phyloP scores from a whole-genome alignment of 2,888 invertebrate genomes.

The Sipha maydis region DNA sequence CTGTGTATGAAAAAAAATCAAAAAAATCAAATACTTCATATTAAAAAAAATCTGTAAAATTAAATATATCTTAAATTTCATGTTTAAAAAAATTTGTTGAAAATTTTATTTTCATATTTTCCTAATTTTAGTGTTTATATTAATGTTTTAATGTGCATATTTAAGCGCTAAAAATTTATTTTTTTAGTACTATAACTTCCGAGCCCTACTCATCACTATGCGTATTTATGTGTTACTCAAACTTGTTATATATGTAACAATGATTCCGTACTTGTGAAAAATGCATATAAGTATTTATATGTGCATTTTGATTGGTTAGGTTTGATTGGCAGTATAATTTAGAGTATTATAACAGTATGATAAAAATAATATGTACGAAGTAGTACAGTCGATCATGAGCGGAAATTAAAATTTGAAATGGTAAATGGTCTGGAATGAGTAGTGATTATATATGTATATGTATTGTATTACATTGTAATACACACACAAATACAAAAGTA shows the following conservation, averaged over 20 bases:
- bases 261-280: not conserved
- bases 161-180: too few species aligned
- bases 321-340: not conserved
- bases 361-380: not conserved
- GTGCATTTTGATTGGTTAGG: not conserved
- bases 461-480: not conserved
- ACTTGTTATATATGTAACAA: not conserved
- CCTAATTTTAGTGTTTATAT: too few species aligned
- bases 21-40: too few species aligned
- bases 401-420: slow-evolving; percentile 40
- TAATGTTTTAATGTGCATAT: too few species aligned
- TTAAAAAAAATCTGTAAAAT: too few species aligned
- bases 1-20: too few species aligned
- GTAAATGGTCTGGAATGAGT: slow-evolving; percentile 1
- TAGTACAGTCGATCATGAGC: not conserved
- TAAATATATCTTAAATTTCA: too few species aligned
- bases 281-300: not conserved
- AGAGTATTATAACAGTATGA: not conserved
- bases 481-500: not conserved
- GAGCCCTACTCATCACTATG: too few species aligned
- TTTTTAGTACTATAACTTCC: too few species aligned
- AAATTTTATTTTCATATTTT: too few species aligned
- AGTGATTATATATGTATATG: not conserved
- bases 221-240: too few species aligned
- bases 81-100: too few species aligned